Evolutionary conservation across 2,888 invertebrate species (phyloP).

Genomic region (Trichopoda pennipes): DNA sequence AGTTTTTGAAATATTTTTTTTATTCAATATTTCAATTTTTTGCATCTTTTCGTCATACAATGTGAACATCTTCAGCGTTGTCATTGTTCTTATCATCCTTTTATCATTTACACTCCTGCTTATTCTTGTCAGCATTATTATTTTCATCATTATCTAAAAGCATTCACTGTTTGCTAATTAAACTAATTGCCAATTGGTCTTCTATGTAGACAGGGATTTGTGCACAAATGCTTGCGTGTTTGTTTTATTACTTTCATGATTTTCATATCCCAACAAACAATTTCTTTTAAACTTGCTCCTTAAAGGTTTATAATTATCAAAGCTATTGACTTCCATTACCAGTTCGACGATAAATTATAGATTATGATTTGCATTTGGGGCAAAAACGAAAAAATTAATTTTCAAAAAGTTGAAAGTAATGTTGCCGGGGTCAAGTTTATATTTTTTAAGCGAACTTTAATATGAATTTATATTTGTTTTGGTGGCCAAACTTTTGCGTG

Average conservation of each 20-base stretch:
- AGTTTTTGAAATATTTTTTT: background rate
- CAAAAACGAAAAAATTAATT: no score
- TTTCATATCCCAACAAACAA: slow-evolving; percentile 26
- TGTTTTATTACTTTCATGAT: background rate
- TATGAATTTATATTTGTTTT: slow-evolving; percentile 40
- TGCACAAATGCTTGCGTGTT: slow-evolving; percentile 22
- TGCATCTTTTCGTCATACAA: background rate
- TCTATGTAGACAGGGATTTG: slow-evolving; percentile 17
- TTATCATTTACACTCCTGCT: slow-evolving; percentile 6
- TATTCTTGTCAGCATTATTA: slow-evolving; percentile 39
- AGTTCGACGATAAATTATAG: background rate
- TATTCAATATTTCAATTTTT: background rate
- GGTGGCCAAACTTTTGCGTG: slow-evolving; percentile 40
- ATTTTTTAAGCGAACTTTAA: slow-evolving; percentile 20
- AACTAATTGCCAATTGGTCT: slow-evolving; percentile 67
- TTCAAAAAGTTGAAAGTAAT: background rate
- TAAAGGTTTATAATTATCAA: background rate
- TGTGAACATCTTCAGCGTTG: background rate
- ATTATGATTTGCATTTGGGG: no score
- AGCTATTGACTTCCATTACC: no score
- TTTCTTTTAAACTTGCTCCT: no score
- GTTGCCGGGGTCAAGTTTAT: background rate
- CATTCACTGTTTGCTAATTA: slow-evolving; percentile 69
- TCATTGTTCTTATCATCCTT: background rate
- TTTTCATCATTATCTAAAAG: slow-evolving; percentile 56